Conservation (phyloP, 2,113 vertebrate genomes). For the Bungarus multicinctus region DNA sequence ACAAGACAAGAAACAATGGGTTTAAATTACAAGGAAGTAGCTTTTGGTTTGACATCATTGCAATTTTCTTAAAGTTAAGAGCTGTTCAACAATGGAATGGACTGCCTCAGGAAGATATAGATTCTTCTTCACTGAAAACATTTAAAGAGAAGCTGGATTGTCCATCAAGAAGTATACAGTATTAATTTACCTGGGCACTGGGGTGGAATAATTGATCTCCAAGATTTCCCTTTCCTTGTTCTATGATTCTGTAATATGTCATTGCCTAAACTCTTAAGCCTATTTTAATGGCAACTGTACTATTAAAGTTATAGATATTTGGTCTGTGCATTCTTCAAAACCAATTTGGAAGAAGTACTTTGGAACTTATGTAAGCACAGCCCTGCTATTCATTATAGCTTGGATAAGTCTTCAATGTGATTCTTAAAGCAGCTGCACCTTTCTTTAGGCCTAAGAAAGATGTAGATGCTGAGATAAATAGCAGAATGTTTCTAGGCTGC, state of each 20-base stretch:
- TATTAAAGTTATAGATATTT: not conserved
- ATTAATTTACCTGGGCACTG: not conserved
- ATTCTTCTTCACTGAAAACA: not conserved
- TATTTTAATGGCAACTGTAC: not conserved
- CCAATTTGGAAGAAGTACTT: not conserved
- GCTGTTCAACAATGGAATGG: not conserved
- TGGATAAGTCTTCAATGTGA: not conserved
- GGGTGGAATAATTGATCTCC: not conserved
- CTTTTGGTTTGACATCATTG: not conserved
- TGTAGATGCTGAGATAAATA: not conserved
- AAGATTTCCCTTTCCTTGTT: not conserved
- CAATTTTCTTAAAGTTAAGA: not conserved
- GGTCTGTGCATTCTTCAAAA: not conserved
- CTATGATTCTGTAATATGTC: not conserved
- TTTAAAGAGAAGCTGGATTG: not conserved
- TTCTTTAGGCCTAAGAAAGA: not conserved
- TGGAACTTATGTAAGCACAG: not conserved
- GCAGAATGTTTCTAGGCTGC: not conserved
- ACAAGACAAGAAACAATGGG: not conserved
- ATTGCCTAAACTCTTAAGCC: not conserved
- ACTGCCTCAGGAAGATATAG: not conserved
- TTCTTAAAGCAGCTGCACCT: not conserved
- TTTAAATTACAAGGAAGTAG: not conserved
- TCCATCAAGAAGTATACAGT: not conserved
- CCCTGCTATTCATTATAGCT: not conserved